Evolutionary conservation across 2,113 vertebrate genomes (phyloP).

Genomic region (Podiceps cristatus): DNA sequence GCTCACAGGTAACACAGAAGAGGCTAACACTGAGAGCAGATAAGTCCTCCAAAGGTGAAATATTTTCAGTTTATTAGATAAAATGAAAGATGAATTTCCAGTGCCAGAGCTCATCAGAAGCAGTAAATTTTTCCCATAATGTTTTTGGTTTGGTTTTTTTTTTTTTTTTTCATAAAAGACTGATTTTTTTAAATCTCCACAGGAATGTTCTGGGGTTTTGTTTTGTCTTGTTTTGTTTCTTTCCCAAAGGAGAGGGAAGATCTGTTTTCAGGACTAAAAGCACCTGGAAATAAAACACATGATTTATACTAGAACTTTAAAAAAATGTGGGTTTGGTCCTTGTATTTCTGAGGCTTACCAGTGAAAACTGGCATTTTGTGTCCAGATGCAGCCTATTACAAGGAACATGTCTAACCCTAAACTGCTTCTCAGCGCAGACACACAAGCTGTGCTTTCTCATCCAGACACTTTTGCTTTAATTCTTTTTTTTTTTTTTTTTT

Average conservation of each 20-base stretch:
- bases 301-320: conserved; percentile 35
- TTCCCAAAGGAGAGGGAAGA: conserved; percentile 27
- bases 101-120: neutral
- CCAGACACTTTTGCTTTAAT: neutral
- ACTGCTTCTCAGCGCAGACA: neutral
- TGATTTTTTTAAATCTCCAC: conserved; percentile 38
- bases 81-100: neutral
- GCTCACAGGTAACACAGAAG: neutral
- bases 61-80: neutral
- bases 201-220: conserved; percentile 43
- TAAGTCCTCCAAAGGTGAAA: conserved; percentile 17
- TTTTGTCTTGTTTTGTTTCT: conserved; percentile 48
- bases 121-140: neutral
- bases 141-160: neutral
- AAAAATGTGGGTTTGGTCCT: neutral
- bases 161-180: neutral
- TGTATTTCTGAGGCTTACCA: conserved; percentile 17
- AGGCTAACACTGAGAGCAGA: neutral
- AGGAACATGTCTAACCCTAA: conserved; percentile 32
- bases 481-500: neutral
- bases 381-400: neutral
- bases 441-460: neutral
- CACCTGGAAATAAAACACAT: conserved; percentile 50
- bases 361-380: conserved; percentile 25
- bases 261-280: conserved; percentile 42